Percentiles rank a stretch among this genome's conserved stretches.
Evolutionary conservation across 1,140 invertebrate genomes (phyloP).

Genomic region (Thrips palmi): DNA sequence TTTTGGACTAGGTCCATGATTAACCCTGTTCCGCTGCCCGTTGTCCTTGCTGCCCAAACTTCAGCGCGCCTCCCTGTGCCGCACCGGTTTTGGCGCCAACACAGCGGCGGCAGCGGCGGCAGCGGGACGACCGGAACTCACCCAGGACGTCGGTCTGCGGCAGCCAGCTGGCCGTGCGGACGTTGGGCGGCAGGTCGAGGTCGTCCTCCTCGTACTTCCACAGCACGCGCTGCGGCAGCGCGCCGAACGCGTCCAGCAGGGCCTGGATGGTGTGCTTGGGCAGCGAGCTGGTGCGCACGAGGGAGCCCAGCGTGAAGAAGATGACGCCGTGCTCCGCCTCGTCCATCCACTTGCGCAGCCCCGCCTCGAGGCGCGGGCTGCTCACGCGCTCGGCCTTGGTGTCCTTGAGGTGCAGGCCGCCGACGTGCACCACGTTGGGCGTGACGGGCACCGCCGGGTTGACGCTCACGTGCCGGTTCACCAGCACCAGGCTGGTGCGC

Average conservation of each 20-base stretch:
- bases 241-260: constrained; percentile 19
- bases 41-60: no score
- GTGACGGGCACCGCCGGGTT: constrained; percentile 26
- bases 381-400: no score
- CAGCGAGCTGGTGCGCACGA: constrained; percentile 16
- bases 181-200: constrained; percentile 18
- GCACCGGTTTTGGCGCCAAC: no score
- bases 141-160: constrained; percentile 41
- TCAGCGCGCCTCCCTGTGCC: no score
- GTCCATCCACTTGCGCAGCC: constrained; percentile 13
- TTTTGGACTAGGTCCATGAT: no score
- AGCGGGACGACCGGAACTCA: constrained; percentile 21
- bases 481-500: constrained; percentile 29
- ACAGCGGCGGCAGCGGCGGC: no score
- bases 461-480: constrained; percentile 34
- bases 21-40: no score
- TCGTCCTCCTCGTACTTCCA: constrained; percentile 36
- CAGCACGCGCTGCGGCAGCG: constrained; percentile 28
- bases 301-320: constrained; percentile 22
- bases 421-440: constrained; percentile 33
- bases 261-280: constrained; percentile 15
- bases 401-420: constrained; percentile 31
- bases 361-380: constrained; percentile 12
- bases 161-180: constrained; percentile 30
- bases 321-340: constrained; percentile 21